phyloP scores from a whole-genome alignment of 2,113 vertebrate genomes.

The Pygoscelis antarcticus region DNA sequence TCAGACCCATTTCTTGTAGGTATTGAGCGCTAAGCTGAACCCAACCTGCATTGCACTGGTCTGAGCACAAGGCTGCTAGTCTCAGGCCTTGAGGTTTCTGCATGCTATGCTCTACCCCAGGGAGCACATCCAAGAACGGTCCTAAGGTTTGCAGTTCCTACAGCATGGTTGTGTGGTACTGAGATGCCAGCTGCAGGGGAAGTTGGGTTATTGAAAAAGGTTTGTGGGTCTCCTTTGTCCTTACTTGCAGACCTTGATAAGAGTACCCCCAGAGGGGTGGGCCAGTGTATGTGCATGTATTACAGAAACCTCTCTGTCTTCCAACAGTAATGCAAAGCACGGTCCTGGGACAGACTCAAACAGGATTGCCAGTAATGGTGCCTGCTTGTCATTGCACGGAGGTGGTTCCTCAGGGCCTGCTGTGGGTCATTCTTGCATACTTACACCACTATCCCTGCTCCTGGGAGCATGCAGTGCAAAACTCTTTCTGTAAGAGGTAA shows the following conservation, averaged over 20 bases:
- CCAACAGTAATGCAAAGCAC: neutral
- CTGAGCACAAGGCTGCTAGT: neutral
- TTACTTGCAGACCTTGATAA: neutral
- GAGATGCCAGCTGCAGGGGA: neutral
- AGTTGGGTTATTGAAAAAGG: neutral
- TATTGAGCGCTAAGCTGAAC: neutral
- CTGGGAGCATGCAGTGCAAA: neutral
- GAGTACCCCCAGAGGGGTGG: neutral
- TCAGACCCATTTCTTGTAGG: neutral
- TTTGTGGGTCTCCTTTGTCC: neutral
- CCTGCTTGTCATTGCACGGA: neutral
- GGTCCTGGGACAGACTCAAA: neutral
- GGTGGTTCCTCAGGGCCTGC: neutral
- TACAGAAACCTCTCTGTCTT: neutral
- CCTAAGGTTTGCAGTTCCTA: neutral
- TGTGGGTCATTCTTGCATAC: neutral
- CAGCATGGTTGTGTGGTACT: neutral
- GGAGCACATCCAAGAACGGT: neutral
- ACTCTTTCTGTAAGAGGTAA: neutral
- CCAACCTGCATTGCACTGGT: neutral
- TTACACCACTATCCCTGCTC: neutral
- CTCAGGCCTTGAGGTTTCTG: neutral
- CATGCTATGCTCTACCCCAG: neutral
- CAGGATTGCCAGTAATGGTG: neutral
- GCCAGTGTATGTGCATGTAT: fast-evolving